Conservation (phyloP, 2,888 invertebrate genomes). For the Volucella inflata region DNA sequence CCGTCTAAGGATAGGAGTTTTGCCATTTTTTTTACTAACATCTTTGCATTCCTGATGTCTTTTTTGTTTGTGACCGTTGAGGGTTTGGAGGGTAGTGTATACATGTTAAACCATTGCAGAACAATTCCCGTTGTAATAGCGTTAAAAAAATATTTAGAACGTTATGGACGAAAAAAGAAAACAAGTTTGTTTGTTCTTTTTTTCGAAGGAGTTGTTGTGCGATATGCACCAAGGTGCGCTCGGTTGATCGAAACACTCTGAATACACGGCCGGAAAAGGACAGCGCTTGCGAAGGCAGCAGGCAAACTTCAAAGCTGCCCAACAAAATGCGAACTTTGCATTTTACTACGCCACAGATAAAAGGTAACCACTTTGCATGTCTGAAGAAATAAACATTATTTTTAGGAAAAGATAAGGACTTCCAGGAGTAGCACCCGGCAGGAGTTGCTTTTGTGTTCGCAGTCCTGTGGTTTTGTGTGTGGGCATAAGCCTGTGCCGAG, state of each 20-base stretch:
- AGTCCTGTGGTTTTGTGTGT: slow-evolving; percentile 61
- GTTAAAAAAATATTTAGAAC: slow-evolving; percentile 44
- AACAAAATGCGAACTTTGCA: slow-evolving; percentile 57
- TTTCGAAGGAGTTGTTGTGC: slow-evolving; percentile 37
- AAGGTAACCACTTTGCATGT: slow-evolving; percentile 73
- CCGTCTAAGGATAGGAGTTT: slow-evolving; percentile 45
- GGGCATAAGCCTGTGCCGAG: slow-evolving; percentile 45
- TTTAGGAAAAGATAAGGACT: slow-evolving; percentile 65
- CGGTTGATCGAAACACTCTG: slow-evolving; percentile 45
- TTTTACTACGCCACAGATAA: slow-evolving; percentile 63
- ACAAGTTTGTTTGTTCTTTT: slow-evolving; percentile 46
- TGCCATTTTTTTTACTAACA: slow-evolving; percentile 35
- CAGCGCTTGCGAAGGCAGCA: slow-evolving; percentile 37
- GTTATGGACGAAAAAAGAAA: slow-evolving; percentile 44
- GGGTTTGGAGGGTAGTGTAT: slow-evolving; percentile 14
- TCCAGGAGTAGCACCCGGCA: slow-evolving; percentile 62
- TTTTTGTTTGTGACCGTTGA: slow-evolving; percentile 2
- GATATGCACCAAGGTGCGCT: slow-evolving; percentile 58
- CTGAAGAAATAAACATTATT: slow-evolving; percentile 74
- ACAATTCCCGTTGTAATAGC: slow-evolving; percentile 50
- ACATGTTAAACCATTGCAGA: slow-evolving; percentile 62
- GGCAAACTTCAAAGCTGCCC: slow-evolving; percentile 51
- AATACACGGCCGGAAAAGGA: slow-evolving; percentile 35
- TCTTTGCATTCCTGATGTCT: slow-evolving; percentile 38
- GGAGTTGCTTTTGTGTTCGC: slow-evolving; percentile 56